These are phyloP conservation scores for Archivesica marissinica DNA, from an alignment of 1,140 invertebrate genomes.

Conservation along the genomic window DNA sequence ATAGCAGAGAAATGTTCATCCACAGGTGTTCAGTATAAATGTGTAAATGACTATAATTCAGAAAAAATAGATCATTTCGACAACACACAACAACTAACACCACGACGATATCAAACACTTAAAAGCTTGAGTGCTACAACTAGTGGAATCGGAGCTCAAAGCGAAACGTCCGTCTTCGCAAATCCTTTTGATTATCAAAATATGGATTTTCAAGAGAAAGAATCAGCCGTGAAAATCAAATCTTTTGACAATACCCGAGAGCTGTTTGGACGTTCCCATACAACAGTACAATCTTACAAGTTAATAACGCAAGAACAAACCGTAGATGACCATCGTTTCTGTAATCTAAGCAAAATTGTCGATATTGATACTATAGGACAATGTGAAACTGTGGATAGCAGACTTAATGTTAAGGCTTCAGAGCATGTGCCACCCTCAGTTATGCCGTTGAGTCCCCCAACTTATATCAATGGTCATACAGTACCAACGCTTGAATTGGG, in stretches of 20 bases:
- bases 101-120: slow-evolving; percentile 6
- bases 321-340: background rate
- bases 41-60: background rate
- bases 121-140: background rate
- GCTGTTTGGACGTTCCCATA: background rate
- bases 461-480: too few species aligned
- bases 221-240: background rate
- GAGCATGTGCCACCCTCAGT: too few species aligned
- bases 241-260: background rate
- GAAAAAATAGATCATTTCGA: background rate
- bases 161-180: background rate
- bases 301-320: background rate
- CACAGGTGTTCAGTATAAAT: background rate
- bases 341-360: background rate
- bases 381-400: background rate
- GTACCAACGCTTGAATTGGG: too few species aligned
- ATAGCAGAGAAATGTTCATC: background rate
- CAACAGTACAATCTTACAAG: background rate
- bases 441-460: too few species aligned
- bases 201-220: background rate
- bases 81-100: background rate
- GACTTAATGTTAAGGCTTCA: too few species aligned
- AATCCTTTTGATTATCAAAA: slow-evolving; percentile 31
- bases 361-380: background rate
- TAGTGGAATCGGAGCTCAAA: background rate